Percentiles rank a stretch among this genome's conserved stretches.
These are phyloP conservation scores for Thera obeliscata DNA, from an alignment of 2,888 invertebrate genomes.

Conservation along the genomic window DNA sequence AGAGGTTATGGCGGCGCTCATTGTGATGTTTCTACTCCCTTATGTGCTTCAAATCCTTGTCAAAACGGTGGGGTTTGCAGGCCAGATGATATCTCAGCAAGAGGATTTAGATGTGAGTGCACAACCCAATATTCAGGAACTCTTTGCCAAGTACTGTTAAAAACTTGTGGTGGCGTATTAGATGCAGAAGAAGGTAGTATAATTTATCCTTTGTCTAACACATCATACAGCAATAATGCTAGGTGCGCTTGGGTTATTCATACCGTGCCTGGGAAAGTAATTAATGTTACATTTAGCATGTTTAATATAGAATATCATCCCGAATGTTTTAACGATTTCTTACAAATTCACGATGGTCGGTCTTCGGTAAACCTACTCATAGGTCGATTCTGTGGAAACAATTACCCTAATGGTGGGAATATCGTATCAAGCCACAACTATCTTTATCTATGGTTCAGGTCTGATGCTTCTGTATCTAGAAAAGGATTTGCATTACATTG, in stretches of 20 bases:
- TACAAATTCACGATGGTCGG: constrained; percentile 94
- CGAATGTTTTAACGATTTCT: constrained; percentile 89
- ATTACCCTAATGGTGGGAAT: constrained; percentile 87
- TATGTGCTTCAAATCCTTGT: constrained; percentile 91
- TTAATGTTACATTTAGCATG: constrained; percentile 91
- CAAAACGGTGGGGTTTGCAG: constrained; percentile 91
- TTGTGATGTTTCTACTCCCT: constrained; percentile 85
- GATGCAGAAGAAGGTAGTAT: constrained; percentile 85
- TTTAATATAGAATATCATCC: constrained; percentile 89
- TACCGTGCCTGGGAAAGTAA: constrained; percentile 87
- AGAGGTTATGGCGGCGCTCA: constrained; percentile 85
- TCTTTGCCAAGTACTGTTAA: constrained; percentile 84
- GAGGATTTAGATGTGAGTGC: constrained; percentile 87
- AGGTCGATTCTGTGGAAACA: constrained; percentile 92
- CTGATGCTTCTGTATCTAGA: constrained; percentile 86
- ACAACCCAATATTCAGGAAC: constrained; percentile 86
- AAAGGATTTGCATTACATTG: constrained; percentile 92
- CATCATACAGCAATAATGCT: constrained; percentile 85
- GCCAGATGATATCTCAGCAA: constrained; percentile 50
- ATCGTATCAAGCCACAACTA: constrained; percentile 91
- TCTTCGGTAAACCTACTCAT: constrained; percentile 88
- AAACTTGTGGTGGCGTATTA: constrained; percentile 73
- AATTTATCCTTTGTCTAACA: constrained; percentile 85
- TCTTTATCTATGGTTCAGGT: constrained; percentile 92
- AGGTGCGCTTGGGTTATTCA: constrained; percentile 93